Evolutionary conservation across 2,888 invertebrate species (phyloP).

Genomic region (Temnothorax rugatulus): DNA sequence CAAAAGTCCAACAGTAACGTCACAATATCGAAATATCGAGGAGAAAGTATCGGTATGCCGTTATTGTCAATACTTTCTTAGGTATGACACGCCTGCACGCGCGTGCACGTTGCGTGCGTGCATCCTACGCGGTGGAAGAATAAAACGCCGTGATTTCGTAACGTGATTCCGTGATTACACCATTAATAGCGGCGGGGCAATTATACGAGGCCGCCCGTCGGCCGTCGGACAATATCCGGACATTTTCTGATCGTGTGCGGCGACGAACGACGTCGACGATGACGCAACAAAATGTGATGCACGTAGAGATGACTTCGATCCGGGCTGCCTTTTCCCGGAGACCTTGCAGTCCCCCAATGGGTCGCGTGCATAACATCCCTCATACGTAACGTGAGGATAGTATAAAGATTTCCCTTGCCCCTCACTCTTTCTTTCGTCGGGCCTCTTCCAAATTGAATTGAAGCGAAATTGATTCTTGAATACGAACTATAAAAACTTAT

Average conservation of each 20-base stretch:
- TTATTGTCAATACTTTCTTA: not conserved
- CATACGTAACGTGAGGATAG: not conserved
- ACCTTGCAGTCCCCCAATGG: not conserved
- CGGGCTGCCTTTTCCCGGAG: not conserved
- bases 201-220: conserved; percentile 70
- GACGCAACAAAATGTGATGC: conserved; percentile 57
- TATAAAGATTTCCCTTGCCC: not conserved
- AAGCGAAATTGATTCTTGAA: not conserved
- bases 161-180: conserved; percentile 66
- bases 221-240: conserved; percentile 65
- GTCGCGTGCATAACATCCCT: not conserved
- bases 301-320: conserved; percentile 46
- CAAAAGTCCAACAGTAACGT: not conserved
- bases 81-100: not conserved
- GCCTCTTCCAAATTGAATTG: not conserved
- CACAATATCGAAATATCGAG: not conserved
- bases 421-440: too few species aligned
- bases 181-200: conserved; percentile 73
- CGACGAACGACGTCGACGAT: conserved; percentile 40
- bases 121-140: conserved; percentile 23
- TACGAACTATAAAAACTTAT: not conserved
- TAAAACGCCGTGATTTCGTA: conserved; percentile 68
- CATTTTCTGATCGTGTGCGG: conserved; percentile 52
- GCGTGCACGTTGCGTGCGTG: not conserved
- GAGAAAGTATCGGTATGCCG: conserved; percentile 14